Conservation (phyloP, 2,888 invertebrate species). For the Polyommatus icarus region DNA sequence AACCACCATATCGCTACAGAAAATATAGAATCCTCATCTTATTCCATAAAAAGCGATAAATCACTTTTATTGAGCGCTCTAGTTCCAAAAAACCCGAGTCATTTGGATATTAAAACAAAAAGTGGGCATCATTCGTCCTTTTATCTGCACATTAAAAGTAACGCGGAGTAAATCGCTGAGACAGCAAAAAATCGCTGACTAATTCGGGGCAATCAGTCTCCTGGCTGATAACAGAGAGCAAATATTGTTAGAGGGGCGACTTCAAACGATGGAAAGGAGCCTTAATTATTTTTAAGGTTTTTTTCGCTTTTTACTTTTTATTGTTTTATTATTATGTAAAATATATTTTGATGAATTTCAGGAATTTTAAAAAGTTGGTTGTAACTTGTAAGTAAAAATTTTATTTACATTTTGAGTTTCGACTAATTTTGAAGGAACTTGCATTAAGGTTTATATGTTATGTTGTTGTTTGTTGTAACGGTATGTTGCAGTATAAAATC, state of each 20-base stretch:
- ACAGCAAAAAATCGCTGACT: constrained; percentile 60
- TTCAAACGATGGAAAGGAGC: neutral
- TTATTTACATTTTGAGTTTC: neutral
- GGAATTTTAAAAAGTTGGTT: too few species aligned
- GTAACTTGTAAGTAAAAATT: too few species aligned
- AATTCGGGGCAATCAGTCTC: constrained; percentile 63
- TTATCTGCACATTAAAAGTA: constrained; percentile 59
- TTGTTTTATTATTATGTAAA: neutral
- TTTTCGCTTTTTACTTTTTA: neutral
- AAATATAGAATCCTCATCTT: neutral
- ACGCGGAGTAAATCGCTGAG: constrained; percentile 51
- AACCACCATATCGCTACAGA: neutral
- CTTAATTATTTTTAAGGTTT: neutral
- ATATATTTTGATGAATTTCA: neutral
- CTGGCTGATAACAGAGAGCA: constrained; percentile 47
- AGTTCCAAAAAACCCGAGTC: constrained; percentile 18
- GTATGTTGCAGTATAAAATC: too few species aligned
- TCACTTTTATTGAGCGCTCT: constrained; percentile 8
- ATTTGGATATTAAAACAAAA: constrained; percentile 38
- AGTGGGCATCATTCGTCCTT: constrained; percentile 52
- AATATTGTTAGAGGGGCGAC: constrained; percentile 12
- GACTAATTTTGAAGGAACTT: too few species aligned
- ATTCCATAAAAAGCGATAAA: neutral
- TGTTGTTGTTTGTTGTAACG: too few species aligned
- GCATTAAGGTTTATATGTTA: too few species aligned